These are phyloP conservation scores for Luffia ferchaultella DNA, from an alignment of 2,888 invertebrate genomes.

Conservation along the genomic window DNA sequence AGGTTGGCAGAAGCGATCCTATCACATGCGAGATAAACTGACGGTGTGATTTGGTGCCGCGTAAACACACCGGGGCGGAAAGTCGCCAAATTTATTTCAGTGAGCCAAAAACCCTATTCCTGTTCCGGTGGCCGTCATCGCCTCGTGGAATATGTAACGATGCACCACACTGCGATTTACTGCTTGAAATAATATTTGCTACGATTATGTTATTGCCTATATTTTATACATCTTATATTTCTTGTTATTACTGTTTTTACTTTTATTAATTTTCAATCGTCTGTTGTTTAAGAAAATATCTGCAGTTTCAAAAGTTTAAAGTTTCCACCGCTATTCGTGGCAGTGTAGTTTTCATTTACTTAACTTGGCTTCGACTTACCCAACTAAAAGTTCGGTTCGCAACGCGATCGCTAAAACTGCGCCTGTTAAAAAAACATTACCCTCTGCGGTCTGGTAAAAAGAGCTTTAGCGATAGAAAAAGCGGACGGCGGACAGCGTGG, in stretches of 20 bases:
- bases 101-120: not conserved
- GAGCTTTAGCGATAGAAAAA: too few species aligned
- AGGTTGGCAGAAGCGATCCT: not conserved
- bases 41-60: not conserved
- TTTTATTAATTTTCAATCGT: too few species aligned
- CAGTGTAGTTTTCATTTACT: not conserved
- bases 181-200: too few species aligned
- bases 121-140: not conserved
- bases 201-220: too few species aligned
- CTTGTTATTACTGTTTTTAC: too few species aligned
- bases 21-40: not conserved
- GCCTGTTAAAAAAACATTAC: too few species aligned
- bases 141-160: not conserved
- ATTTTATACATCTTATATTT: too few species aligned
- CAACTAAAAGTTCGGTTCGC: too few species aligned
- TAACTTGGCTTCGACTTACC: not conserved
- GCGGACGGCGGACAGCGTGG: too few species aligned
- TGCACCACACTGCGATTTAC: too few species aligned
- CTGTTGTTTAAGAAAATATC: too few species aligned
- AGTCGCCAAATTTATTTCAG: not conserved
- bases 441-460: not conserved
- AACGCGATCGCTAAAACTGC: not conserved
- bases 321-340: not conserved
- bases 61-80: not conserved
- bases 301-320: not conserved